Evolutionary conservation across 2,113 vertebrate genomes (phyloP).

Genomic region (Todiramphus chloris): DNA sequence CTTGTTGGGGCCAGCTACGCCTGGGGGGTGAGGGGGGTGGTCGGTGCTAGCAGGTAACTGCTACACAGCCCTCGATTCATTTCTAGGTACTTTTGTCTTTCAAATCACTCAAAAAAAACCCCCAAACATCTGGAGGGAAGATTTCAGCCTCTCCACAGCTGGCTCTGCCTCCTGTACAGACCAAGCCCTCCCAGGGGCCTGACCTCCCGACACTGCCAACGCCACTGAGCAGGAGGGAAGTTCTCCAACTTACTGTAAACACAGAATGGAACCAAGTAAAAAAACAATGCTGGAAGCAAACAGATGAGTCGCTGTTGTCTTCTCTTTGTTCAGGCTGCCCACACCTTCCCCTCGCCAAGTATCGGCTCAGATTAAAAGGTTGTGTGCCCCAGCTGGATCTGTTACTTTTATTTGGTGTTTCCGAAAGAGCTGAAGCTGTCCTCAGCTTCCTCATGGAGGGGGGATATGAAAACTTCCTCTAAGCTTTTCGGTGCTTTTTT

Average conservation of each 20-base stretch:
- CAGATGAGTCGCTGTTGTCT: neutral
- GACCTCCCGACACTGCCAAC: neutral
- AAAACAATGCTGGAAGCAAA: constrained; percentile 4
- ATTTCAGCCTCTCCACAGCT: neutral
- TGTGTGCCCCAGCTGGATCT: neutral
- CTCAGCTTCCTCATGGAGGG: neutral
- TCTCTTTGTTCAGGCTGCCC: neutral
- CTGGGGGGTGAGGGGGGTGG: neutral
- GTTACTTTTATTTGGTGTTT: neutral
- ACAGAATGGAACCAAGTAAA: neutral
- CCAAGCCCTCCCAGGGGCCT: neutral
- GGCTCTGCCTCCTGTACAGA: neutral
- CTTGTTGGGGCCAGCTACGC: neutral
- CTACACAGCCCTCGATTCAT: neutral
- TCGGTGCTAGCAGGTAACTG: neutral
- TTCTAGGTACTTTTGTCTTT: neutral
- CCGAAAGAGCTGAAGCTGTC: neutral
- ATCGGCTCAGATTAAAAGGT: fast-evolving
- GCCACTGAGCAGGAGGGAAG: neutral
- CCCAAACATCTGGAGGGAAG: neutral
- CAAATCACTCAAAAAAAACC: neutral
- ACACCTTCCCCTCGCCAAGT: neutral
- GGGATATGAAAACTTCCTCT: neutral
- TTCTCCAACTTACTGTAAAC: neutral
- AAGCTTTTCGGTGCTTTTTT: neutral